A percentile compares a stretch with the other conserved stretches of the same genome.
phyloP scores from a whole-genome alignment of 2,888 invertebrate genomes.

The Coleophora deauratella region DNA sequence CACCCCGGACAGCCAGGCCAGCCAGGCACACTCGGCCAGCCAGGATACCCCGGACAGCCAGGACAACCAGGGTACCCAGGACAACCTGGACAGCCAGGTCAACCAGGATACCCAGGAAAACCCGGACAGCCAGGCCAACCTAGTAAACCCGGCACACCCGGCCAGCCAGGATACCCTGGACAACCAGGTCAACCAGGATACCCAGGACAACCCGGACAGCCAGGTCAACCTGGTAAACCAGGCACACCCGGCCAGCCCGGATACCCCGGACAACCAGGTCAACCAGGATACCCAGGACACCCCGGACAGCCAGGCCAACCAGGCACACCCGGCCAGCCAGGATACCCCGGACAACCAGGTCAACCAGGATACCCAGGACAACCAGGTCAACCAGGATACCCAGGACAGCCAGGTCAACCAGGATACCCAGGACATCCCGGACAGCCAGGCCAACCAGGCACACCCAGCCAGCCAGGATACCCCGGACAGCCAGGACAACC shows the following conservation, averaged over 20 bases:
- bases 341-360: slow-evolving; percentile 18
- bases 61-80: slow-evolving; percentile 15
- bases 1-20: slow-evolving; percentile 15
- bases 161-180: slow-evolving; percentile 14
- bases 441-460: slow-evolving; percentile 14
- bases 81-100: slow-evolving; percentile 11
- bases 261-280: slow-evolving; percentile 15
- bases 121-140: slow-evolving; percentile 21
- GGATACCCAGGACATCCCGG: slow-evolving; percentile 21
- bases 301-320: slow-evolving; percentile 24
- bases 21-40: slow-evolving; percentile 14
- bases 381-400: slow-evolving; percentile 20
- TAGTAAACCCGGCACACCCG: slow-evolving; percentile 18
- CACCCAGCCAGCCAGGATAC: slow-evolving; percentile 13
- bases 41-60: slow-evolving; percentile 12
- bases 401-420: slow-evolving; percentile 16
- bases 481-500: slow-evolving; percentile 14
- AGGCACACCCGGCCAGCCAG: slow-evolving; percentile 20
- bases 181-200: slow-evolving; percentile 14
- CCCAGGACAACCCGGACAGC: slow-evolving; percentile 16
- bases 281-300: slow-evolving; percentile 13
- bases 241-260: no score
- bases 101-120: slow-evolving; percentile 14
- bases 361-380: slow-evolving; percentile 23
- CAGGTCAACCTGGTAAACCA: slow-evolving; percentile 20